Base-by-base conservation (phyloP, 2,888 invertebrate genomes). In the Tinea semifulvella region DNA sequence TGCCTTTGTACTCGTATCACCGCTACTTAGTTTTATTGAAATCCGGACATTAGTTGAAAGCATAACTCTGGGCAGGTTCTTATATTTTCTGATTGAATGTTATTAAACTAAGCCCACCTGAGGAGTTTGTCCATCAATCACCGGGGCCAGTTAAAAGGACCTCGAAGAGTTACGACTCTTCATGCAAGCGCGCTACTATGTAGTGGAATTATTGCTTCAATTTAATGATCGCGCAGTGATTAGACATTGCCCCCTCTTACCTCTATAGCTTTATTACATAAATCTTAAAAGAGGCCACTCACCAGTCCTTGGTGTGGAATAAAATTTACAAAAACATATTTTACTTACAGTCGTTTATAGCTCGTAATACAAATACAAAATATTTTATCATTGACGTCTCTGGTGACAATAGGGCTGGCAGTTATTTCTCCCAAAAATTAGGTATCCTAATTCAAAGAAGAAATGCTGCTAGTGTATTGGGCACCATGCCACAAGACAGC, bases 61-160 rank as follows among this genome's bases (percentile, higher is more conserved):
- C 36, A 36, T 36, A 36, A 36, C 36, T 36, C 14, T 36, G 36
- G 10, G 16, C 36, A 36, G 10, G 36, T 36, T 40, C 40, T 40
- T 22, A 40, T 40, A 13, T 20, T 40, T 40, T 40, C 22, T 40
- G 22, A 40, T 40, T 40, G 40, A 40, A 40, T 40, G 65, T 71
- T 70, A 76, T 40, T 71, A 75, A 75, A 60, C 56, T 51, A 56
- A 58, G 72, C 65, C 77, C 79, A 79, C 77, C 76, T 73, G 66
- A 71, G 76, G 76, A 73, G 79, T 63, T 49, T 52, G 44, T 58
- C 56, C 76, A 77, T 79, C 75, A 79, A 79, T 79, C 79, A 74
- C 62, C 46, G 54, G 58, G 59, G 55, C 56, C 64, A 61, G 63
- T 60, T 68, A 72, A 72, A 73, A 71, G 67, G 67, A 70, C 60